Evolutionary conservation across 2,888 invertebrate species (phyloP), one percentile per base, ranked within the genome.

Genomic region (Rhogogaster chlorosoma): DNA sequence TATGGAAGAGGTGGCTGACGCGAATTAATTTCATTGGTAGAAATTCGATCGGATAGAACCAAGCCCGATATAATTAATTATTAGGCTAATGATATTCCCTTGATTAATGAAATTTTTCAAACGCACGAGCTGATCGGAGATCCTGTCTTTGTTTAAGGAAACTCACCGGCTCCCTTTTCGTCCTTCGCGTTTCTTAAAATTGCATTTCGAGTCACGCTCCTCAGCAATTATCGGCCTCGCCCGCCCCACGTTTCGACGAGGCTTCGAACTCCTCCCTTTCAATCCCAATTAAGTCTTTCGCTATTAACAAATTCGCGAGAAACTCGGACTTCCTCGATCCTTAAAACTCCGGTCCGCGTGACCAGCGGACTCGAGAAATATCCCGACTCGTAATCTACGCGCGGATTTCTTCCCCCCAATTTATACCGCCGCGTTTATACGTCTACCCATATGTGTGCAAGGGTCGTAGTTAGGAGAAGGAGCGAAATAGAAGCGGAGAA

Each of bases 121-220:
- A 80, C 80, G 22, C 38, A 61, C n/a, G n/a, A 36, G 4, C n/a
- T 36, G 29, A 29, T 29, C 26, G n/a, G 49, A 38, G 38, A 73
- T 12, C 5, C 42, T 32, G 32, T 53, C 49, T 77, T 49, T 77
- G 77, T 49, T 77, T 77, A 53, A 77, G 29, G 32, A 42, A 53
- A 12, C 61, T 29, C 15, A 7, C 22, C 61, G n/a, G 7, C 80
- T 61, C 10, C 77, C 77, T 15, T 18, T 15, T 18, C 12, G 10
- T 26, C 53, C 53, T 73, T 2, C 42, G 42, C 26, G n/a, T 80
- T 80, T 26, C 61, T 64, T 61, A 5, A 64, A 80, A 80, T 64
- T 64, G 80, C 80, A 80, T 80, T 61, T 80, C 80, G 64, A 61
- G 80, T 80, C 80, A 70, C 64, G 83, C 64, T 83, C n/a, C 45